Evolutionary conservation across 1,140 invertebrate genomes (phyloP).

Genomic region (Battus philenor): DNA sequence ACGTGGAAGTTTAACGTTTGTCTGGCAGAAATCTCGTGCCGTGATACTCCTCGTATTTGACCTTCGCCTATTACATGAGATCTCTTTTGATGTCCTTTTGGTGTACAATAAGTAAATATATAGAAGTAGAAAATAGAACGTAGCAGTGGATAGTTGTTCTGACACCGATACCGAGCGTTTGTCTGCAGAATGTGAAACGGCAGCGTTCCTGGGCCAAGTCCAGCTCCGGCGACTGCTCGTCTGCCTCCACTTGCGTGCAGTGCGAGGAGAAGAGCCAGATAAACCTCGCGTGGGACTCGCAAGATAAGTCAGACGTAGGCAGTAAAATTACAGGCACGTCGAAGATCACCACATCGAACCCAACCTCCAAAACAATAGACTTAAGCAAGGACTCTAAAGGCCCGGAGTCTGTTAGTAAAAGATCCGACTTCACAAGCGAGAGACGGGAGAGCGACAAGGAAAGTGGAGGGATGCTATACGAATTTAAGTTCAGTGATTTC

Average conservation of each 20-base stretch:
- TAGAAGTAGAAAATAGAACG: background rate
- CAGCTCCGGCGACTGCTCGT: slow-evolving; percentile 43
- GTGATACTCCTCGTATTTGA: too few relatives aligned
- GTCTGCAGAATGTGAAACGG: slow-evolving; percentile 21
- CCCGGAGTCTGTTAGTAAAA: slow-evolving; percentile 21
- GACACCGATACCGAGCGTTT: background rate
- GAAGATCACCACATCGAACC: background rate
- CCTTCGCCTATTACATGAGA: too few relatives aligned
- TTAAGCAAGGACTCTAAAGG: slow-evolving; percentile 22
- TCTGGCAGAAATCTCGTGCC: too few relatives aligned
- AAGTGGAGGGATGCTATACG: slow-evolving; percentile 23
- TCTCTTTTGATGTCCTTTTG: too few relatives aligned
- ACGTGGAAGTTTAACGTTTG: too few relatives aligned
- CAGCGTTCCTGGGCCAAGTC: slow-evolving; percentile 39
- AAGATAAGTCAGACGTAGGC: slow-evolving; percentile 42
- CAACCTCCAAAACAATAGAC: background rate
- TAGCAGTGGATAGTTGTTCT: background rate
- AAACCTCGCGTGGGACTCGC: slow-evolving; percentile 5
- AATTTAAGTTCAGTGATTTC: slow-evolving; percentile 41
- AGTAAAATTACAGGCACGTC: slow-evolving; percentile 21
- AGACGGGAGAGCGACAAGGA: slow-evolving; percentile 40
- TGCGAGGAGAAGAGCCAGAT: slow-evolving; percentile 34
- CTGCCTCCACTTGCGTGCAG: slow-evolving; percentile 51
- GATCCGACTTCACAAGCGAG: slow-evolving; percentile 23
- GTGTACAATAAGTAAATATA: too few relatives aligned